Evolutionary conservation across 2,888 invertebrate genomes (phyloP), one percentile per base, ranked within the genome.

Genomic region (Eupithecia vulgata): DNA sequence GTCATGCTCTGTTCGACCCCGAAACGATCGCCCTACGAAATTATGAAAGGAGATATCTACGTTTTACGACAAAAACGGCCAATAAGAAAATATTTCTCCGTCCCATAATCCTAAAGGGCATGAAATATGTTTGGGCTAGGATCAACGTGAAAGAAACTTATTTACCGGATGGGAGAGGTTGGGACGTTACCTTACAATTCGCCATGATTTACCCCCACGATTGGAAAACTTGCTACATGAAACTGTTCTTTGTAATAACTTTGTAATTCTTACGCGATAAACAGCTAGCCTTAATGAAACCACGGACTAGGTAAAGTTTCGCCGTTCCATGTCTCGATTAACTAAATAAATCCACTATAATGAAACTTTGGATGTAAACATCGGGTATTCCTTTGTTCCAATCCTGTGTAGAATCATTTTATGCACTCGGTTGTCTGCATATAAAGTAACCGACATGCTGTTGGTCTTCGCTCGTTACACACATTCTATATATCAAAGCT

Each of bases 351-450:
- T 76, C 70, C 70, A 61, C 72, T 64, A 68, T 74, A n/a, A 77
- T 68, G 71, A 72, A 75, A 76, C 73, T 75, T 74, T 70, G 68
- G 73, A 76, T 70, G 74, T 72, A 70, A 73, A 75, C 75, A 74
- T 68, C 68, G 59, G 71, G 67, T 78, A 76, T 77, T 75, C 76
- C 76, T 78, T 79, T 77, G 76, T 79, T 76, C 70, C 40, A 65
- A 75, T 75, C 74, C 71, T 59, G 45, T 70, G 68, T 67, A 70
- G 68, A 70, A 70, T 73, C 68, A 74, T 76, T 84, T 85, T 87
- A 85, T 86, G 84, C 84, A 84, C 80, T 78, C 79, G 74, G 75
- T 82, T 78, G 83, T 84, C 84, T 86, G 86, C 86, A 87, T 87
- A 86, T 82, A 84, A 82, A 86, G 82, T 80, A 79, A 80, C 74